Evolutionary conservation across 2,888 invertebrate genomes (phyloP).

Genomic region (Diaprepes abbreviatus): DNA sequence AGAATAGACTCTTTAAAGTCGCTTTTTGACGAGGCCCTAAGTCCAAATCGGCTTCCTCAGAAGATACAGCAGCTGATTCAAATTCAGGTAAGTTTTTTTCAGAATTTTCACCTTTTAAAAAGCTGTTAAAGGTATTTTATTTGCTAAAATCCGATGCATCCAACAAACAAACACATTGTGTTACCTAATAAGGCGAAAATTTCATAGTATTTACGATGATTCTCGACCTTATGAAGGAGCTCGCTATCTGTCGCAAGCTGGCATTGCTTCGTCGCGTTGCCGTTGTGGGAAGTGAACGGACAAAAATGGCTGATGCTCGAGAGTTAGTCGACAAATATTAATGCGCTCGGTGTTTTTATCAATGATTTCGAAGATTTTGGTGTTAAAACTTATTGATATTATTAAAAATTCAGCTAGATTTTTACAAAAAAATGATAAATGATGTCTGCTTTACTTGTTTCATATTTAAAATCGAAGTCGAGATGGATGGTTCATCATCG

Average conservation of each 20-base stretch:
- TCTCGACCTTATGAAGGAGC: constrained; percentile 4
- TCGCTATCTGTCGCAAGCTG: neutral
- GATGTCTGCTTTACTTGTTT: neutral
- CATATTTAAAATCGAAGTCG: neutral
- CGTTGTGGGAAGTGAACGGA: neutral
- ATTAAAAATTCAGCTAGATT: constrained; percentile 6
- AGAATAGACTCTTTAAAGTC: constrained; percentile 62
- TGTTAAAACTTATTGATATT: neutral
- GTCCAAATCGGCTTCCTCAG: constrained; percentile 69
- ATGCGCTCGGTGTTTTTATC: neutral
- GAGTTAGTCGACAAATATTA: neutral
- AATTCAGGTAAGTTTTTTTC: constrained; percentile 73
- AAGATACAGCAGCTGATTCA: constrained; percentile 78
- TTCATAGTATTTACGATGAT: neutral
- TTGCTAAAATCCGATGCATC: neutral
- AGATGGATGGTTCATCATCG: too few relatives aligned
- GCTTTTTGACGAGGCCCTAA: constrained; percentile 61
- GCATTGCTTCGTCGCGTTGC: neutral
- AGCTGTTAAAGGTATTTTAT: neutral
- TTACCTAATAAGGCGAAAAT: neutral
- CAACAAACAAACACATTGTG: neutral
- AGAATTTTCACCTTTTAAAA: constrained; percentile 19
- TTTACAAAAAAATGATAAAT: neutral
- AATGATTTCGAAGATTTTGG: neutral
- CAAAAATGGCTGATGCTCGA: constrained; percentile 8